A percentile compares a stretch with the other conserved stretches of the same genome.
These are phyloP conservation scores for Malurus splendens DNA, from an alignment of 2,797 vertebrate genomes.

Conservation along the genomic window DNA sequence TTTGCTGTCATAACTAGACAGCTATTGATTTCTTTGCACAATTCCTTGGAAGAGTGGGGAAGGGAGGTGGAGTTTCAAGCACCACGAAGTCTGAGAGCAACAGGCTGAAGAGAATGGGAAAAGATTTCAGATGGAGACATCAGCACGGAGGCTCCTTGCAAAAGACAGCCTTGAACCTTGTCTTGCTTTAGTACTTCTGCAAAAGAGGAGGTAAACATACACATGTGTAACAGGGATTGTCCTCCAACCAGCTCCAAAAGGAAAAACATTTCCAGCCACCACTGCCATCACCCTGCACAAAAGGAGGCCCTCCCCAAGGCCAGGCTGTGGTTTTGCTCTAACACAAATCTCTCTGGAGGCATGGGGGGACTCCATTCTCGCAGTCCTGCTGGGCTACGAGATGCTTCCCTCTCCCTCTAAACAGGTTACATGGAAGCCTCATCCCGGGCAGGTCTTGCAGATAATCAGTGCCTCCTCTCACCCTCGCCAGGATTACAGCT, in stretches of 20 bases:
- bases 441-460: not conserved
- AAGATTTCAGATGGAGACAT: not conserved
- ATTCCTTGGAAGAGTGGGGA: not conserved
- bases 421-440: not conserved
- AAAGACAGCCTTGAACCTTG: not conserved
- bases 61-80: not conserved
- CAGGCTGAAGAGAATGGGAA: not conserved
- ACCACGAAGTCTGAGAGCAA: not conserved
- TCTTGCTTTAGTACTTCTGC: not conserved
- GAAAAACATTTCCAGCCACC: not conserved
- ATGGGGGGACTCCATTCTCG: not conserved
- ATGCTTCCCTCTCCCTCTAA: not conserved
- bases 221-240: not conserved
- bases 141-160: not conserved
- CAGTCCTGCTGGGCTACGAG: not conserved
- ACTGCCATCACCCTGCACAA: not conserved
- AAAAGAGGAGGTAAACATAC: not conserved
- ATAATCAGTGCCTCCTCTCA: not conserved
- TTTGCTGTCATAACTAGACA: slow-evolving; percentile 28
- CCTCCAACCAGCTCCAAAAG: not conserved
- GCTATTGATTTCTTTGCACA: slow-evolving; percentile 22
- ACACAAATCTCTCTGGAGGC: not conserved
- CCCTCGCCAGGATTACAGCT: not conserved
- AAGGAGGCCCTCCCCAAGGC: not conserved
- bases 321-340: not conserved